Conservation (phyloP, 2,888 invertebrate genomes). For the Bombyx huttoni region DNA sequence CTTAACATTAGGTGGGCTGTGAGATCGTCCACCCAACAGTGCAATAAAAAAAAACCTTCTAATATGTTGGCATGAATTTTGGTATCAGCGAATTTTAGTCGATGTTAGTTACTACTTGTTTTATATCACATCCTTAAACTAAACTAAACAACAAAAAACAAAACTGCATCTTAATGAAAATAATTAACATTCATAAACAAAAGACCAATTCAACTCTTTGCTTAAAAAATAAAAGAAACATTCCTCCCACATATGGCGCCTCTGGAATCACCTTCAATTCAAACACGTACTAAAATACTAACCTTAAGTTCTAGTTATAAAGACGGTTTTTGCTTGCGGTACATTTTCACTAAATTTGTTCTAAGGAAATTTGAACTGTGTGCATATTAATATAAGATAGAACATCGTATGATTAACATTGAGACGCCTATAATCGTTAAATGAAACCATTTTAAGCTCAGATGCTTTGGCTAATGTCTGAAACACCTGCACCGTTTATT, state of each 20-base stretch:
- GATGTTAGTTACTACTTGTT: not conserved
- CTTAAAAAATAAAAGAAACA: not conserved
- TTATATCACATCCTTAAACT: not conserved
- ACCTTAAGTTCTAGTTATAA: not conserved
- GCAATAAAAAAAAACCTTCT: no score
- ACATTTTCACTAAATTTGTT: not conserved
- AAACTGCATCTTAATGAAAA: not conserved
- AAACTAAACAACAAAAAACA: not conserved
- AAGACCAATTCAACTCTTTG: not conserved
- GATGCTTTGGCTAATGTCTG: constrained; percentile 47
- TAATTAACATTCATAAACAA: not conserved
- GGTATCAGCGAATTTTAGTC: no score
- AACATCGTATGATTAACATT: constrained; percentile 4
- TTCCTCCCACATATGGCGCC: constrained; percentile 44
- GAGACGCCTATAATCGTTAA: constrained; percentile 31
- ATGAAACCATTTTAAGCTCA: constrained; percentile 41
- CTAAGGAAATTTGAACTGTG: not conserved
- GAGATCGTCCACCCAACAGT: no score
- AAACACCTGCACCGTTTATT: constrained; percentile 52
- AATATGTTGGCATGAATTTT: no score
- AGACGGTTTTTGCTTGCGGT: not conserved
- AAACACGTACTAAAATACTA: not conserved
- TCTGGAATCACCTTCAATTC: constrained; percentile 24
- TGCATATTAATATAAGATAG: constrained; percentile 3
- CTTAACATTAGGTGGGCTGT: no score